Conservation (phyloP, 2,113 vertebrate genomes). For the Anolis sagrei region DNA sequence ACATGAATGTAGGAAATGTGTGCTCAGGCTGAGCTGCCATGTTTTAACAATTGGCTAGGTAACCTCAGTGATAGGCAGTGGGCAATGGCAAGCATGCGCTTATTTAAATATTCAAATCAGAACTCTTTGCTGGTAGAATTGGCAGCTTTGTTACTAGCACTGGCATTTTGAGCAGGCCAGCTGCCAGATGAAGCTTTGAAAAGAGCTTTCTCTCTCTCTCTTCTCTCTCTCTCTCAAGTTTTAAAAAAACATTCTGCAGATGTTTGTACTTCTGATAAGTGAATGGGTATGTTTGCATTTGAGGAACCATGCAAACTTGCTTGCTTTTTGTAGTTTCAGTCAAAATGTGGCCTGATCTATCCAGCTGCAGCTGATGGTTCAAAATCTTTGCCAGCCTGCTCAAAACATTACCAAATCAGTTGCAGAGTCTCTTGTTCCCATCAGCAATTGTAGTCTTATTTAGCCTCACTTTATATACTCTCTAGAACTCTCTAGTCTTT, state of each 20-base stretch:
- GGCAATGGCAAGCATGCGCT: not conserved
- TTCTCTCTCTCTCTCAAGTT: constrained; percentile 36
- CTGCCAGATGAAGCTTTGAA: constrained; percentile 18
- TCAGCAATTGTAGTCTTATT: not conserved
- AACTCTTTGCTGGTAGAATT: not conserved
- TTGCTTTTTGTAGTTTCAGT: not conserved
- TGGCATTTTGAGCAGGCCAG: not conserved
- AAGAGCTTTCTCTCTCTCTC: constrained; percentile 5
- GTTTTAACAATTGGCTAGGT: not conserved
- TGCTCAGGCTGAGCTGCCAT: not conserved
- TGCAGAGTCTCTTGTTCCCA: not conserved
- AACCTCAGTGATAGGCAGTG: constrained; percentile 3
- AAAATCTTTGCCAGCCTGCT: not conserved
- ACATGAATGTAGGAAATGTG: not conserved
- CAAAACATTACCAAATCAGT: not conserved
- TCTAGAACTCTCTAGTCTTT: not conserved
- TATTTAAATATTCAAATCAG: constrained; percentile 14
- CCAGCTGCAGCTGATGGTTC: not conserved
- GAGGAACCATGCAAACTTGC: constrained; percentile 47
- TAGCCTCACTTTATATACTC: not conserved
- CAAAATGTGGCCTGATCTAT: not conserved
- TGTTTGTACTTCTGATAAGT: constrained; percentile 49
- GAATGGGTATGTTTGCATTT: constrained; percentile 21
- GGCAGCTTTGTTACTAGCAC: not conserved
- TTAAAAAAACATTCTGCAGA: constrained; percentile 42